Conservation (phyloP, 2,888 invertebrate species). For the Eugnorisma glareosa region DNA sequence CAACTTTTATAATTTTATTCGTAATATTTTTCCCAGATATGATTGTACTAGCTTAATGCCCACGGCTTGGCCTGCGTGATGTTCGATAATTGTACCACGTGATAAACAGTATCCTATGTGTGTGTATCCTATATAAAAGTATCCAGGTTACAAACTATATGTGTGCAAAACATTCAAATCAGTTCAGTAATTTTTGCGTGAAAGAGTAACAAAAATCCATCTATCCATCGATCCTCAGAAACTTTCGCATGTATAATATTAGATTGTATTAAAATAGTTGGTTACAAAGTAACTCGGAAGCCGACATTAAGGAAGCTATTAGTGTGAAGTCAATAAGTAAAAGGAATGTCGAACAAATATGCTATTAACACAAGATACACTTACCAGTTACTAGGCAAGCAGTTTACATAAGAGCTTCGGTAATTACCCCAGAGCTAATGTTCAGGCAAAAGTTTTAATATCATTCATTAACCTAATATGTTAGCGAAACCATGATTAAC, state of each 20-base stretch:
- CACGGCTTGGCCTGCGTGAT: too few relatives aligned
- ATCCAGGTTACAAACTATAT: too few relatives aligned
- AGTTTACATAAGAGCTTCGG: slow-evolving; percentile 52
- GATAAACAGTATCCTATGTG: too few relatives aligned
- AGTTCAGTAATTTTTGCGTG: too few relatives aligned
- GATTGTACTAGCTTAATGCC: not conserved
- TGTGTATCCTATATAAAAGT: too few relatives aligned
- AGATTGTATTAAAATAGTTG: slow-evolving; percentile 35
- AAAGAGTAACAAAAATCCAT: too few relatives aligned
- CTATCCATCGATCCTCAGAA: too few relatives aligned
- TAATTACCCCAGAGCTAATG: slow-evolving; percentile 49
- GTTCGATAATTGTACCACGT: too few relatives aligned
- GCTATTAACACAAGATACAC: slow-evolving; percentile 47
- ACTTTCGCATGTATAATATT: too few relatives aligned
- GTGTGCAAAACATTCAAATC: too few relatives aligned
- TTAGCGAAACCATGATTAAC: slow-evolving; percentile 53
- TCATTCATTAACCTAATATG: slow-evolving; percentile 50
- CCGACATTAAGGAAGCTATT: slow-evolving; percentile 36
- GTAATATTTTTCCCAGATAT: slow-evolving; percentile 8
- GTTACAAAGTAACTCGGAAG: slow-evolving; percentile 20
- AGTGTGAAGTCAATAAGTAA: slow-evolving; percentile 62
- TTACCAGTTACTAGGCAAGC: slow-evolving; percentile 35
- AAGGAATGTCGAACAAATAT: slow-evolving; percentile 70
- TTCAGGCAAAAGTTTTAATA: slow-evolving; percentile 44
- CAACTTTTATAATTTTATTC: not conserved